Evolutionary conservation across 1,140 invertebrate species (phyloP), one percentile per base, ranked within the genome.

Genomic region (Zophobas morio): DNA sequence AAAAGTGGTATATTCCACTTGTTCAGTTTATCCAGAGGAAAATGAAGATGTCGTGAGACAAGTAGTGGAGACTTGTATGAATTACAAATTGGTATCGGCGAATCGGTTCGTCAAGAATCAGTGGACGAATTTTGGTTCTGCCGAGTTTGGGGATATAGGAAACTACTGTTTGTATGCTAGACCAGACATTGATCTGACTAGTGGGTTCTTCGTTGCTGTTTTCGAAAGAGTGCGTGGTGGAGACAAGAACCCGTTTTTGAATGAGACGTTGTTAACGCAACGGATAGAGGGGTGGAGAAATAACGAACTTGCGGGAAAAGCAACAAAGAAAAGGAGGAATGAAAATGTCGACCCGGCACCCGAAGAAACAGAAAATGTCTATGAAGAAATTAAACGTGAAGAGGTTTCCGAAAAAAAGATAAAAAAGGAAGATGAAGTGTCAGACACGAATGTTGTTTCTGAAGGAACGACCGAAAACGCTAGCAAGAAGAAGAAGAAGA

Each of bases 181-280:
- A 78, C 91, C 94, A 0, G 90, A 94, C 6, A 84, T 87, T 1
- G 95, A 98, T 88, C 86, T 92, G 1, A 97, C 96, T 0, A 97
- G 95, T 87, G 98, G 97, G 36, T 99, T 99, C 87, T 99, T 99
- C 88, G 89, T 99, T 32, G 96, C 96, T 4, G 90, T 98, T 56
- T 94, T 99, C 85, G 93, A 96, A 84, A 89, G 90, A 84, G 88
- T 84, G 20, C 47, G 82, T 71, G 81, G 84, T 54, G 82, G 80
- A 1, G 83, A 84, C 70, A 74, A 75, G 46, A 84, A 85, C 79
- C 75, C 81, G 66, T 85, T 82, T 81, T 82, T 81, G 32, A 82
- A 83, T 66, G 49, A 40, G 1, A 79, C 42, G 70, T 37, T 76
- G 1, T 78, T 71, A 1, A 4, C 42, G 42, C 8, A 81, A 78